A percentile compares a stretch with the other conserved stretches of the same genome.
Evolutionary conservation across 2,113 vertebrate species (phyloP).

Genomic region (Nycticryphes semicollaris): DNA sequence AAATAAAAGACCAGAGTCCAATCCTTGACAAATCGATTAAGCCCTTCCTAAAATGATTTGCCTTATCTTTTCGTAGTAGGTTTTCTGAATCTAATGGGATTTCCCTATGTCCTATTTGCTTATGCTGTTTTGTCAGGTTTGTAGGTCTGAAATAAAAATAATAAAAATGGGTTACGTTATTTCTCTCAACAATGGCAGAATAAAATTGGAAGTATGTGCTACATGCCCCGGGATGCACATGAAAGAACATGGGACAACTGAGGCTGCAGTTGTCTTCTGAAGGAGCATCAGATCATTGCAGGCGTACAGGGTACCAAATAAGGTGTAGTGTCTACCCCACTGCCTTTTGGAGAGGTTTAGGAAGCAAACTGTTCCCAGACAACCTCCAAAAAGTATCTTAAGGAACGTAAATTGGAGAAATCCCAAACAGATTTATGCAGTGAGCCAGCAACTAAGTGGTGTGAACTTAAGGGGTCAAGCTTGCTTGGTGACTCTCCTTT

Average conservation of each 20-base stretch:
- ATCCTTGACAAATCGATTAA: background rate
- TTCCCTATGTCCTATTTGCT: background rate
- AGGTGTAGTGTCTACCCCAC: background rate
- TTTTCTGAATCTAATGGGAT: background rate
- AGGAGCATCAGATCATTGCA: background rate
- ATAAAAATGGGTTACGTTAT: accelerated
- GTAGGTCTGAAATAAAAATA: background rate
- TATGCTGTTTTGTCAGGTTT: accelerated
- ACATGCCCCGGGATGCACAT: background rate
- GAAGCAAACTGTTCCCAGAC: background rate
- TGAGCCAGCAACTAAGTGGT: background rate
- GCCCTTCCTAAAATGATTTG: background rate
- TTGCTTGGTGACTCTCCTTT: background rate
- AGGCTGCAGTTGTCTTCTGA: background rate
- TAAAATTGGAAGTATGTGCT: background rate
- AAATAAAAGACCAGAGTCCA: background rate
- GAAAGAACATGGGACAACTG: background rate
- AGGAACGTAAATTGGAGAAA: background rate
- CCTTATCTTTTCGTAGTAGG: background rate
- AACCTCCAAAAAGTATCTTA: background rate
- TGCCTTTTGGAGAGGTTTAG: background rate
- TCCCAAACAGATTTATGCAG: accelerated
- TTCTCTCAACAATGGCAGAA: background rate
- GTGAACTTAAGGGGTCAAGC: background rate
- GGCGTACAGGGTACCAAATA: background rate